Conservation (phyloP, 2,888 invertebrate genomes). For the Pediacus dermestoides region DNA sequence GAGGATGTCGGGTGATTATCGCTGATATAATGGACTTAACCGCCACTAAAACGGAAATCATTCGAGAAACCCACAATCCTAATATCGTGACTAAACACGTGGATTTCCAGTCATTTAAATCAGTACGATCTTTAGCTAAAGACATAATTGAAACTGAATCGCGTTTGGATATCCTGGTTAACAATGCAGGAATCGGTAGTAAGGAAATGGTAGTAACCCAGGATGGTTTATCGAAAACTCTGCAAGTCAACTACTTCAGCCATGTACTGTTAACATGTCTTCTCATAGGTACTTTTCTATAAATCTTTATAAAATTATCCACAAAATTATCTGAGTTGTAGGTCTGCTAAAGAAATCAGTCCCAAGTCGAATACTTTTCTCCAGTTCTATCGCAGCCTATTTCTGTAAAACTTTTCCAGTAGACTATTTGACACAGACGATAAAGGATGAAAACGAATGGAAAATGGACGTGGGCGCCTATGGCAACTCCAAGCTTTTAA, state of each 20-base stretch:
- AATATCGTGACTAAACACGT: slow-evolving; percentile 47
- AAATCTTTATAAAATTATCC: slow-evolving; percentile 5
- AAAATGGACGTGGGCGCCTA: background rate
- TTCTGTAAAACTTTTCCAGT: background rate
- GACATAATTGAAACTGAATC: slow-evolving; percentile 53
- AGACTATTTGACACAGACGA: background rate
- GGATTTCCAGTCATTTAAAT: slow-evolving; percentile 54
- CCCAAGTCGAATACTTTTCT: slow-evolving; percentile 15
- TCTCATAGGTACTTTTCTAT: slow-evolving; percentile 50
- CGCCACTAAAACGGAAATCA: slow-evolving; percentile 38
- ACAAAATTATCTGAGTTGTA: no score
- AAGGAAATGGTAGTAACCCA: slow-evolving; percentile 51
- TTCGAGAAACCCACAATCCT: slow-evolving; percentile 34
- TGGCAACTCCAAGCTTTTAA: slow-evolving; percentile 12
- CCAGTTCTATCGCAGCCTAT: slow-evolving; percentile 12
- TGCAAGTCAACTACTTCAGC: slow-evolving; percentile 68
- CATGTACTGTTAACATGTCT: slow-evolving; percentile 66
- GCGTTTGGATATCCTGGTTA: slow-evolving; percentile 59
- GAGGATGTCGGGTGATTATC: slow-evolving; percentile 53
- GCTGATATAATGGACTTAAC: no score
- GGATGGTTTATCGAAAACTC: slow-evolving; percentile 57
- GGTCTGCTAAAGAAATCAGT: slow-evolving; percentile 13
- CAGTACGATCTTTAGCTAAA: slow-evolving; percentile 59
- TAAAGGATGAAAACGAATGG: background rate
- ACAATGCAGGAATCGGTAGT: slow-evolving; percentile 58